phyloP scores from a whole-genome alignment of 2,888 invertebrate species.

The Carpatolechia fugitivella region DNA sequence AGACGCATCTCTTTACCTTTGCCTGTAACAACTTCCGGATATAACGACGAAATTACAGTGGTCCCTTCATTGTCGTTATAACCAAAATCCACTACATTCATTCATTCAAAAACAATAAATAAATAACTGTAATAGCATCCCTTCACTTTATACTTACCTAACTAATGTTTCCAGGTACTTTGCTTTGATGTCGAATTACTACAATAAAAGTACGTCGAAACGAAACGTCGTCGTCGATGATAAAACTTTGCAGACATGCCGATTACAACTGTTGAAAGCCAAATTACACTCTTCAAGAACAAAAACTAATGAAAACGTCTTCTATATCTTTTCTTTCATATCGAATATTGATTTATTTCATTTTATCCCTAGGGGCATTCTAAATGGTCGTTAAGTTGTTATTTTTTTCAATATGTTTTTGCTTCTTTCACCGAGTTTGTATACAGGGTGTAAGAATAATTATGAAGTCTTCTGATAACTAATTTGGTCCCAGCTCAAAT shows the following conservation, averaged over 20 bases:
- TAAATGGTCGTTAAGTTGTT: constrained; percentile 42
- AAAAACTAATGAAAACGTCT: constrained; percentile 24
- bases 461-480: no score
- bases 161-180: neutral
- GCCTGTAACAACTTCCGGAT: no score
- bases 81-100: no score
- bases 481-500: no score
- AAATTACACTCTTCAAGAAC: constrained; percentile 23
- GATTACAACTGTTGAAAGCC: neutral
- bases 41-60: no score
- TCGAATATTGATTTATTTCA: constrained; percentile 50
- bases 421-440: neutral
- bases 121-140: no score
- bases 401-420: constrained; percentile 31
- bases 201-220: neutral
- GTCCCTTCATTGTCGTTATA: no score
- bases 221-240: neutral
- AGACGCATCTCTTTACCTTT: no score
- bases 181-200: neutral
- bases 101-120: no score
- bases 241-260: neutral
- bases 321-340: constrained; percentile 32
- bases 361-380: constrained; percentile 29
- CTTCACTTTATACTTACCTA: no score
- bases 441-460: no score